A percentile compares a stretch with the other conserved stretches of the same genome.
Evolutionary conservation across 2,113 vertebrate genomes (phyloP).

Genomic region (Lagenorhynchus albirostris): DNA sequence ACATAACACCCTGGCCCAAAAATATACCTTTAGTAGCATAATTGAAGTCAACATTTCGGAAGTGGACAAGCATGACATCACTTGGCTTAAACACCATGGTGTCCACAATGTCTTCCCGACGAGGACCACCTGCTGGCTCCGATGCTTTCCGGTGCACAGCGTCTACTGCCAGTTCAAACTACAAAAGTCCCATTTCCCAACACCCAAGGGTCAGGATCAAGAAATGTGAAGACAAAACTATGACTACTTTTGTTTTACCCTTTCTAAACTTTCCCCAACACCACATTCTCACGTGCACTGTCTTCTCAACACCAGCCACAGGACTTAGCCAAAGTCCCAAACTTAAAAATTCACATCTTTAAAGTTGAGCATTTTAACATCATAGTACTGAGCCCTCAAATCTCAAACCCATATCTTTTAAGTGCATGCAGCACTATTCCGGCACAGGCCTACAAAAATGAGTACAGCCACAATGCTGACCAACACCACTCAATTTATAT

Average conservation of each 20-base stretch:
- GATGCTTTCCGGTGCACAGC: slow-evolving; percentile 88
- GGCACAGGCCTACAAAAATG: not conserved
- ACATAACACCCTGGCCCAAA: not conserved
- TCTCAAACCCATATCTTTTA: not conserved
- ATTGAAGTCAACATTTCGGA: slow-evolving; percentile 93
- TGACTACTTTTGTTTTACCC: not conserved
- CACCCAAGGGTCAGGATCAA: not conserved
- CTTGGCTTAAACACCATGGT: slow-evolving; percentile 93
- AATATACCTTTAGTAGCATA: slow-evolving; percentile 92
- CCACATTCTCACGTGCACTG: not conserved
- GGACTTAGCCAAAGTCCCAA: not conserved
- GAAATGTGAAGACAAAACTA: not conserved
- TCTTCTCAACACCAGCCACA: not conserved
- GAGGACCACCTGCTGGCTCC: slow-evolving; percentile 83
- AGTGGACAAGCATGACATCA: slow-evolving; percentile 91
- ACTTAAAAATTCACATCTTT: not conserved
- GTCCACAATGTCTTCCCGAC: slow-evolving; percentile 93
- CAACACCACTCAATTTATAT: not conserved
- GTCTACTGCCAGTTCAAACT: slow-evolving; percentile 94
- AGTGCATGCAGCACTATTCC: not conserved
- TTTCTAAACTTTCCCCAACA: not conserved
- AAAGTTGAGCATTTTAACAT: not conserved
- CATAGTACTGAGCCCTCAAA: not conserved
- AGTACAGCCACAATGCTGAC: not conserved
- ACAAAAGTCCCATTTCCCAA: slow-evolving; percentile 42